phyloP scores from a whole-genome alignment of 1,140 invertebrate genomes.

The Pseudobourletiella spinata region DNA sequence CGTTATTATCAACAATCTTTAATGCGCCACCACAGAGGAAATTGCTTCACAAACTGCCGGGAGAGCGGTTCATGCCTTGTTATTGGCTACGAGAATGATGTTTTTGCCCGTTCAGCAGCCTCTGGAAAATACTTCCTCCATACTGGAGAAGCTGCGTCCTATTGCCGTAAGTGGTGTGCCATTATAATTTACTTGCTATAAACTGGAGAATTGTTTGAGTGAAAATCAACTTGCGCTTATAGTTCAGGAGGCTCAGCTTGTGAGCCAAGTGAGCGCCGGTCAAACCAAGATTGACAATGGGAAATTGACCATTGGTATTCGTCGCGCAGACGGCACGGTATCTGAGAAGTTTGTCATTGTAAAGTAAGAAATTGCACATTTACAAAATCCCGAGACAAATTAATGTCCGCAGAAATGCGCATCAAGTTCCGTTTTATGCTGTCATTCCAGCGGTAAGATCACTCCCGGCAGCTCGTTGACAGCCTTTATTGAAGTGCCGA shows the following conservation, averaged over 20 bases:
- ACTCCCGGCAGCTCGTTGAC: neutral
- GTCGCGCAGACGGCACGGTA: neutral
- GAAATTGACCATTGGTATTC: neutral
- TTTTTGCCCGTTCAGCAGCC: neutral
- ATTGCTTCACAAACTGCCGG: constrained; percentile 4
- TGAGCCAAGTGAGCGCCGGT: neutral
- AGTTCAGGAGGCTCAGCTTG: neutral
- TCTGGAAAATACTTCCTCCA: neutral
- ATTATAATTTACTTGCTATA: too few relatives aligned
- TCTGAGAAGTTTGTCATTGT: constrained; percentile 3
- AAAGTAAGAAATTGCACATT: constrained; percentile 4
- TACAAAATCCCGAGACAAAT: too few relatives aligned
- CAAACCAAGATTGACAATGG: neutral
- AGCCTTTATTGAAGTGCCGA: constrained; percentile 6
- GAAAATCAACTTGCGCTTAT: too few relatives aligned
- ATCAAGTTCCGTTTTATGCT: too few relatives aligned
- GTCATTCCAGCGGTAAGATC: neutral
- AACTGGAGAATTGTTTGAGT: too few relatives aligned
- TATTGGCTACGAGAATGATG: constrained; percentile 7
- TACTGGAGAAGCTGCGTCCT: neutral
- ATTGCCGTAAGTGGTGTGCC: constrained; percentile 2
- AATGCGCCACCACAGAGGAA: constrained; percentile 1
- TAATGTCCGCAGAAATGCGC: too few relatives aligned
- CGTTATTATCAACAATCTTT: neutral
- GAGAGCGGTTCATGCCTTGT: neutral